Evolutionary conservation across 1,140 invertebrate genomes (phyloP), one percentile per base, ranked within the genome.

Genomic region (Zeugodacus cucurbitae): DNA sequence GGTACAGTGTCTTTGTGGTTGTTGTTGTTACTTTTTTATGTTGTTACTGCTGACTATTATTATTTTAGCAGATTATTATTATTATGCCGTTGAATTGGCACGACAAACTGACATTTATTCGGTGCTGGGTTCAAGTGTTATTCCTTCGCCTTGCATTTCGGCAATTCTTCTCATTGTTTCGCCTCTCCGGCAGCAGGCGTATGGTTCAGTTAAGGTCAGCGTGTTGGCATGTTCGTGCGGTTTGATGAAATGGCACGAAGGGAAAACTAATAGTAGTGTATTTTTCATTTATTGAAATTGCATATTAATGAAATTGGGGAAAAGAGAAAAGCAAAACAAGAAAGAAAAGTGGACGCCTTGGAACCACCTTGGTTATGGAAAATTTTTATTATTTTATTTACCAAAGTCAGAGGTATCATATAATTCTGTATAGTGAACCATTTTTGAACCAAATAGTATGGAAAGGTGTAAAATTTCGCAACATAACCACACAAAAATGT

Each of bases 61-160:
- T 82, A 82, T 26, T 82, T 82, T 48, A 41, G 10, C 74, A n/a
- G 37, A 82, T 82, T 82, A 82, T 82, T 82, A 54, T 82, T 82
- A 82, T 82, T 82, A 82, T 82, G 74, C 41, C 11, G 41, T 44
- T 82, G 74, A 48, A 41, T 37, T 82, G 74, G 74, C 74, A 82
- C 41, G 74, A 44, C 74, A 82, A 48, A 41, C 74, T 82, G 74
- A 22, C 74, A 82, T 44, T 82, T 82, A 22, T 48, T 82, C 37
- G 74, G 34, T 29, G 22, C 74, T 48, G 37, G 41, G 74, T n/a
- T 82, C 20, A 44, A 82, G 74, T 82, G 20, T 82, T 82, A 22
- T 48, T 17, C 34, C 29, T 29, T 48, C 44, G 44, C 37, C 37
- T 2, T 29, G 41, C 48, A 4, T 48, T 82, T n/a, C 10, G 7